Evolutionary conservation across 2,888 invertebrate genomes (phyloP).

Genomic region (Parthenolecanium corni): DNA sequence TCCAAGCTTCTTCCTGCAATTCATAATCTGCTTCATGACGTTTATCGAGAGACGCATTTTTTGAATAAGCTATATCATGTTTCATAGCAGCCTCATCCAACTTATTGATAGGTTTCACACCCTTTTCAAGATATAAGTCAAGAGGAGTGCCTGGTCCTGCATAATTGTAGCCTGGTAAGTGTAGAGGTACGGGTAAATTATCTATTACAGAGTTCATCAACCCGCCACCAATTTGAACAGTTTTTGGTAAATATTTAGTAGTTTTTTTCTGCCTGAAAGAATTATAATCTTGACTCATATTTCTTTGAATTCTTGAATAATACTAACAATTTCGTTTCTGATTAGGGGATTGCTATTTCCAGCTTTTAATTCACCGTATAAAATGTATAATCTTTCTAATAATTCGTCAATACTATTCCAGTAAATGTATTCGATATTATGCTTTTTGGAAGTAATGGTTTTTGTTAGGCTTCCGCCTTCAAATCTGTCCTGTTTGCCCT

Average conservation of each 20-base stretch:
- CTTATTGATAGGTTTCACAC: too few relatives aligned
- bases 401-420: not conserved
- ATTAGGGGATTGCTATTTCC: not conserved
- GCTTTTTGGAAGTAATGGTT: too few relatives aligned
- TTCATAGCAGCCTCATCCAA: constrained; percentile 22
- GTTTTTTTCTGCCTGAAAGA: not conserved
- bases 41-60: constrained; percentile 28
- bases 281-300: not conserved
- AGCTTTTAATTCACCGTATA: too few relatives aligned
- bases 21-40: constrained; percentile 29
- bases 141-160: too few relatives aligned
- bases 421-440: not conserved
- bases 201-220: not conserved
- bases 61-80: constrained; percentile 37
- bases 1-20: constrained; percentile 31
- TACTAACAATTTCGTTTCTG: not conserved
- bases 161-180: too few relatives aligned
- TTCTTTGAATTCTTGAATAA: too few relatives aligned
- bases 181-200: too few relatives aligned
- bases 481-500: too few relatives aligned
- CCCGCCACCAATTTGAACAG: not conserved
- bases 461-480: too few relatives aligned
- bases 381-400: not conserved
- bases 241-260: not conserved
- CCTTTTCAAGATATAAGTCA: not conserved